Conservation (phyloP, 2,888 invertebrate species). For the Acleris emargana region DNA sequence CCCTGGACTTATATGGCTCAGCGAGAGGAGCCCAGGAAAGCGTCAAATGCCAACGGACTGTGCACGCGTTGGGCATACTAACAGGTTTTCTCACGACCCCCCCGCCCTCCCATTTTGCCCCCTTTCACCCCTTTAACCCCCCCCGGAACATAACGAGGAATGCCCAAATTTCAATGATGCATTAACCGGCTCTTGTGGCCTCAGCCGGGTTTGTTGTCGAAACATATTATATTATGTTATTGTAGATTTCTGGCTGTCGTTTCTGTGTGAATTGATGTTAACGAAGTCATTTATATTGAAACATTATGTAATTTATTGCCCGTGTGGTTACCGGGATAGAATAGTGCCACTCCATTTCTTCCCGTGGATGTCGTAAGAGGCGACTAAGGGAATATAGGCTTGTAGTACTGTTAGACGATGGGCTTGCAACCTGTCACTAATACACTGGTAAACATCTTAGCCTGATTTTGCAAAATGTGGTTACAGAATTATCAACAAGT, state of each 20-base stretch:
- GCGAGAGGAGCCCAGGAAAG: constrained; percentile 40
- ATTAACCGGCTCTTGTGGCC: constrained; percentile 43
- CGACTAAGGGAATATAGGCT: too few species aligned
- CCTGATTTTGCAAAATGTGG: too few species aligned
- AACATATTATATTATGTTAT: constrained; percentile 31
- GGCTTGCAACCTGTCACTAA: too few species aligned
- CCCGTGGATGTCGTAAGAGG: too few species aligned
- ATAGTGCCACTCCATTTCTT: too few species aligned
- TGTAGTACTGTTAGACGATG: too few species aligned
- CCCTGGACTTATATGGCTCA: constrained; percentile 33
- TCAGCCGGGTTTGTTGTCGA: constrained; percentile 14
- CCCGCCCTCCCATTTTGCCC: constrained; percentile 31
- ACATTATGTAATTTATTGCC: too few species aligned
- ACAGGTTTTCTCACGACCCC: constrained; percentile 38
- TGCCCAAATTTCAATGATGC: constrained; percentile 50
- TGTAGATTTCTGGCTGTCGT: neutral
- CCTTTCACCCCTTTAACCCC: constrained; percentile 10
- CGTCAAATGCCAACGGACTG: constrained; percentile 47
- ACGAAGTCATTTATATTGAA: neutral
- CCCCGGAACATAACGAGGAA: constrained; percentile 43
- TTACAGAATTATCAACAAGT: too few species aligned
- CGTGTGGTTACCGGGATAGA: too few species aligned
- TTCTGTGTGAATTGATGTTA: constrained; percentile 10
- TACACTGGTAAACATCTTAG: too few species aligned
- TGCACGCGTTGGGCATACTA: constrained; percentile 48